Conservation (phyloP, 2,888 invertebrate species). For the Dynastes tityus region DNA sequence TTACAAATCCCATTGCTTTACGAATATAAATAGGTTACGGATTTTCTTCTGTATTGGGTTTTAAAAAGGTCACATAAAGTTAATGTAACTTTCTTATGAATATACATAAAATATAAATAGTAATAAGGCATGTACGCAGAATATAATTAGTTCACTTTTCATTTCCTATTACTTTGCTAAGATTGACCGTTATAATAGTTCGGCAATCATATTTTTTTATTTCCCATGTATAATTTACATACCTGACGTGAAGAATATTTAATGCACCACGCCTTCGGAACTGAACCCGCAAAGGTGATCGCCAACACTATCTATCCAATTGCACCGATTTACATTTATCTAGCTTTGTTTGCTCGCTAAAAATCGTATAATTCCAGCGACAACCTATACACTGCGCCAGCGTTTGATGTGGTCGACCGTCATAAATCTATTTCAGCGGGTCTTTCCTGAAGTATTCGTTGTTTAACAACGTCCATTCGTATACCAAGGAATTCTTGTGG, state of each 20-base stretch:
- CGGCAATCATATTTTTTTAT: not conserved
- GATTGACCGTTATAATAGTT: no score
- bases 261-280: conserved; percentile 1
- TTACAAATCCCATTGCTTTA: no score
- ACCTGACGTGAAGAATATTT: conserved; percentile 10
- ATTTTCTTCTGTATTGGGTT: no score
- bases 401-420: conserved; percentile 15
- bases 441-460: conserved; percentile 15
- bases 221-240: conserved; percentile 1
- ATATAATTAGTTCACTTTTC: no score
- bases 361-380: not conserved
- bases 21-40: no score
- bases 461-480: not conserved
- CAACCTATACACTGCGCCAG: not conserved
- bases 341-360: not conserved
- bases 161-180: no score
- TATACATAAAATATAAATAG: no score
- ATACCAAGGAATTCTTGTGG: conserved; percentile 25
- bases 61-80: no score
- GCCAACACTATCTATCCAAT: not conserved
- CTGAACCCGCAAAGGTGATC: conserved; percentile 6
- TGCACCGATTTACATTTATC: not conserved
- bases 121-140: no score
- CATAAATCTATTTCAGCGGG: conserved; percentile 18
- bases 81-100: no score